phyloP scores from a whole-genome alignment of 2,888 invertebrate genomes.

The Euplagia quadripunctaria region DNA sequence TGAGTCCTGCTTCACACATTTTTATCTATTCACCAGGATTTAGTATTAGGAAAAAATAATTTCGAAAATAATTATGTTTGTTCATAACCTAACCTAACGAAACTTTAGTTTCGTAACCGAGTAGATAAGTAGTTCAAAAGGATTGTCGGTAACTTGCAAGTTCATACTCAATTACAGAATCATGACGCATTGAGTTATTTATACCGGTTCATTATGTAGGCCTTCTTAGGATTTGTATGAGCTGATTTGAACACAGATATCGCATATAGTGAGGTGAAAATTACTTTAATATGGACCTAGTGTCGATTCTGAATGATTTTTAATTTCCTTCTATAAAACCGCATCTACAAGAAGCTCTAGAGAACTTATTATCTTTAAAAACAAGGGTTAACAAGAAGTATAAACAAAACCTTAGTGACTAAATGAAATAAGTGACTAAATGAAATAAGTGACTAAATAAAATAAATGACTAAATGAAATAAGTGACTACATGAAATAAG shows the following conservation, averaged over 20 bases:
- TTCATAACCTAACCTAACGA: too few relatives aligned
- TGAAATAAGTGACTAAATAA: too few relatives aligned
- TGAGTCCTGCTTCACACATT: too few relatives aligned
- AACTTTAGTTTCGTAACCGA: neutral
- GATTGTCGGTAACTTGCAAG: neutral
- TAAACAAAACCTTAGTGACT: too few relatives aligned
- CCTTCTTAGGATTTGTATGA: constrained; percentile 30
- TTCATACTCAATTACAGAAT: neutral
- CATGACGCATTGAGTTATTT: constrained; percentile 19
- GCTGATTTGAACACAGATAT: neutral
- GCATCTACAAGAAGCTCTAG: neutral
- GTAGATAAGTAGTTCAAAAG: neutral
- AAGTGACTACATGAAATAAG: too few relatives aligned
- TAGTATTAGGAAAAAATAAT: too few relatives aligned
- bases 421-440: too few relatives aligned
- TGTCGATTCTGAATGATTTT: neutral
- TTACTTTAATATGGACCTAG: neutral
- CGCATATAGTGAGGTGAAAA: neutral
- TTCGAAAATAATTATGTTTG: too few relatives aligned
- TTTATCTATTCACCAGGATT: too few relatives aligned
- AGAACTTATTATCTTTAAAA: too few relatives aligned
- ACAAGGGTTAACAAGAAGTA: too few relatives aligned
- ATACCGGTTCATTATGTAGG: constrained; percentile 35
- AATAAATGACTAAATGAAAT: too few relatives aligned
- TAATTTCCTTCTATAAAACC: neutral